A percentile compares a stretch with the other conserved stretches of the same genome.
phyloP scores from a whole-genome alignment of 2,113 vertebrate genomes.

The Eurystomus gularis region DNA sequence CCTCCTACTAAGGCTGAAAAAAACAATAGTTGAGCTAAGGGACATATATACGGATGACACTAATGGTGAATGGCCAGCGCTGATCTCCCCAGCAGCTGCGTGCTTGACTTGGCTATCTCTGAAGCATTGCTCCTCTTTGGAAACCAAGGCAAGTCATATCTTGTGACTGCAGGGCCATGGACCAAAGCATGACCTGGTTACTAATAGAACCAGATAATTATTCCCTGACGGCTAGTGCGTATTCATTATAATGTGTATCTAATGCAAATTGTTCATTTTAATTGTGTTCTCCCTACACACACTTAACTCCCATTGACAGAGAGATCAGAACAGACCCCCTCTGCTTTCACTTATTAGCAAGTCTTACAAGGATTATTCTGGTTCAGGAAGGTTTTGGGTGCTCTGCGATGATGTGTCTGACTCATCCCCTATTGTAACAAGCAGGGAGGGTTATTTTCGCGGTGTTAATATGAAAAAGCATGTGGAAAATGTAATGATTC shows the following conservation, averaged over 20 bases:
- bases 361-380: slow-evolving; percentile 31
- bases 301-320: slow-evolving; percentile 39
- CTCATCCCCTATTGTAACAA: slow-evolving; percentile 50
- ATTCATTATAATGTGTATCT: slow-evolving; percentile 6
- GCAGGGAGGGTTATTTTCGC: slow-evolving; percentile 28
- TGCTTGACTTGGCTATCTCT: background rate
- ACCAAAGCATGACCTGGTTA: slow-evolving; percentile 14
- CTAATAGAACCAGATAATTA: slow-evolving; percentile 28
- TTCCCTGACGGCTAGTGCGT: background rate
- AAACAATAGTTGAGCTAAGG: background rate
- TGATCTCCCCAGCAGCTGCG: background rate
- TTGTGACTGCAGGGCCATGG: background rate
- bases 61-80: background rate
- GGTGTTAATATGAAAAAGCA: slow-evolving; percentile 43
- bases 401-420: slow-evolving; percentile 28
- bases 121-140: background rate
- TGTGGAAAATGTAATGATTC: slow-evolving; percentile 44
- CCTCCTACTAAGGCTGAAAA: background rate
- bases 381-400: background rate
- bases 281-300: background rate
- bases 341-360: slow-evolving; percentile 35
- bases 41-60: background rate
- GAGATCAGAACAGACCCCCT: background rate
- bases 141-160: background rate
- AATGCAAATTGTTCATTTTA: slow-evolving; percentile 30